Evolutionary conservation across 2,113 vertebrate species (phyloP), one percentile per base, ranked within the genome.

Genomic region (Tursiops truncatus): DNA sequence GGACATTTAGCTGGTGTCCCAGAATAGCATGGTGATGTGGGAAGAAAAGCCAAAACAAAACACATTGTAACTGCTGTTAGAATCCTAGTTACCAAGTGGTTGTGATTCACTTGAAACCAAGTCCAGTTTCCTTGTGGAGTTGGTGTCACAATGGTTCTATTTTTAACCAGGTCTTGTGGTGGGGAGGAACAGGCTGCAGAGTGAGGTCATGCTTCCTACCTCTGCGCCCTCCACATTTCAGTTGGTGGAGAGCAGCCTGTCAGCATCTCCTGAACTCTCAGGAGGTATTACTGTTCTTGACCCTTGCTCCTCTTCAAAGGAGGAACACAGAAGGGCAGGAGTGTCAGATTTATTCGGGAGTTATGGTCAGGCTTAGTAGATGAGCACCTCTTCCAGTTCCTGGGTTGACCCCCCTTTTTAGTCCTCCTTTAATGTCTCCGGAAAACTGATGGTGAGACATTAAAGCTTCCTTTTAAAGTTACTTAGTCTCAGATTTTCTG

Each of bases 91-190:
- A 65, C 63, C 65, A 76, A 58, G 47, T 44, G 47, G 58, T 80
- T 97, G 62, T 95, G 95, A 87, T 86, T 95, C 79, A 95, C 41
- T 89, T 77, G 88, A 84, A 91, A 84, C 21, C 84, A 79, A 38
- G 26, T 8, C 82, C 82, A 33, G n/a, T 82, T 92, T 96, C 74
- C 77, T 81, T 47, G 15, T 20, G 0, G 31, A 53, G 28, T 36
- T 80, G 41, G 23, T 50, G 25, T 83, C 36, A 91, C 77, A 95
- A 26, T n/a, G 56, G 74, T 18, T 86, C 67, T 70, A 70, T 92
- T 94, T 96, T 94, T 70, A 94, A 68, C 20, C 11, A 2, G 62
- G 50, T 83, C 94, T 94, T 47, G n/a, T 36, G 90, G 25, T 28
- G 26, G 68, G 50, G 50, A 93, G 36, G 87, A 60, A 20, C 17